Evolutionary conservation across 2,888 invertebrate species (phyloP).

Genomic region (Amiota mariae): DNA sequence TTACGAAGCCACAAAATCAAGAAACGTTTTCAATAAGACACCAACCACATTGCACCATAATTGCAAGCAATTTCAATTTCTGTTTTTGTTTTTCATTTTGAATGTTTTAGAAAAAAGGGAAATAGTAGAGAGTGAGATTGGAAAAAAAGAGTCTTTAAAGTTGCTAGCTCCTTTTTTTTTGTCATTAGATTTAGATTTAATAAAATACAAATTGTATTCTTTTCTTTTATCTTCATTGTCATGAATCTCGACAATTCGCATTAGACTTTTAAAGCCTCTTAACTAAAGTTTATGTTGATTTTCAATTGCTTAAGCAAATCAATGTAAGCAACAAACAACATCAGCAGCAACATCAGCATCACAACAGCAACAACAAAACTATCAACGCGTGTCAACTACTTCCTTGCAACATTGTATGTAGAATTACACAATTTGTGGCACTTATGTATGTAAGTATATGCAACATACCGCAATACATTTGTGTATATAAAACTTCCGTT

Average conservation of each 20-base stretch:
- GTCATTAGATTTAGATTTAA: conserved; percentile 8
- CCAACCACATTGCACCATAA: not conserved
- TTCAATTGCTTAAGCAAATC: not conserved
- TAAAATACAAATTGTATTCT: not conserved
- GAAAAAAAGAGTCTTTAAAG: not conserved
- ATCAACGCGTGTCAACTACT: conserved; percentile 18
- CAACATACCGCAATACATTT: not conserved
- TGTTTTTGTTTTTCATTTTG: not conserved
- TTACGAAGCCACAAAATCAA: conserved; percentile 19
- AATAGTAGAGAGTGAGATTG: too few relatives aligned
- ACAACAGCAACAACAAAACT: conserved; percentile 14
- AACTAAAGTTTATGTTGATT: conserved; percentile 12
- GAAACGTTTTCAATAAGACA: conserved; percentile 15
- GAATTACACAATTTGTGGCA: conserved; percentile 14
- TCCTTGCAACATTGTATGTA: not conserved
- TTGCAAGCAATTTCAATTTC: conserved; percentile 25
- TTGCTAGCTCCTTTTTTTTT: not conserved
- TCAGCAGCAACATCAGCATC: not conserved
- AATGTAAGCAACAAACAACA: not conserved
- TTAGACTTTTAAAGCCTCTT: conserved; percentile 9
- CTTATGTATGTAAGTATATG: not conserved
- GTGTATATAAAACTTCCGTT: conserved; percentile 12
- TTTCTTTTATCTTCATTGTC: not conserved
- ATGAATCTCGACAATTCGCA: not conserved
- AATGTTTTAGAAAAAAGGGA: too few relatives aligned